Evolutionary conservation across 2,797 vertebrate species (phyloP), one percentile per base, ranked within the genome.

Genomic region (Diglossa cyanea): DNA sequence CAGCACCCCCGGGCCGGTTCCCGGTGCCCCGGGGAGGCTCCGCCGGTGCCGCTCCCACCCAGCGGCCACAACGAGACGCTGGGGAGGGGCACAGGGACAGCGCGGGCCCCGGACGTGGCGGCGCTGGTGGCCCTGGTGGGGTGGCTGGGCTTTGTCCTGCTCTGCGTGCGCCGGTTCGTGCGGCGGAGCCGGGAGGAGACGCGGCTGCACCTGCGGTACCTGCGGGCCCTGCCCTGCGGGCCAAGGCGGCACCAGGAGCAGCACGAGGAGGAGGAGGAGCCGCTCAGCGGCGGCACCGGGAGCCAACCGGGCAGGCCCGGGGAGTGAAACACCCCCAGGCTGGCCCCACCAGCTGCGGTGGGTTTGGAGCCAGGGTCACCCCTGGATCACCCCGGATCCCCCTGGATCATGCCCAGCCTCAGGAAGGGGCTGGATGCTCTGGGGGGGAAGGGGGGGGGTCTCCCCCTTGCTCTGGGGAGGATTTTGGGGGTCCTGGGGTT

Each of bases 91-190:
- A 5, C 0, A 98, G 97, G 33, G 94, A 12, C 15, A 3, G 0
- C 42, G 63, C 61, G 68, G 35, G 13, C 1, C 0, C 98, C 96
- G 83, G 98, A 98, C 4, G 61, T 97, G 61, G 98, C 93, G 10
- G 98, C 98, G 98, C 97, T 98, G 94, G 98, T 98, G 85, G 98
- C 98, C 6, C 96, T 98, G 98, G 98, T 98, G 0, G 97, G 97
- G 21, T 98, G 98, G 98, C 98, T 98, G 88, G 97, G 98, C 4
- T 97, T 98, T 48, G 75, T 98, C 40, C 98, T 98, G 11, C 66
- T 98, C 39, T 98, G 97, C 6, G 98, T 98, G 24, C 97, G 98
- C n/a, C 98, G 98, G 21, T 98, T 98, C 3, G 98, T 98, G 66
- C 92, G 97, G 58, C 98, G 98, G 96, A 98, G 98, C 97, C 98